Conservation (phyloP, 2,797 vertebrate species). For the Danio tinwini region DNA sequence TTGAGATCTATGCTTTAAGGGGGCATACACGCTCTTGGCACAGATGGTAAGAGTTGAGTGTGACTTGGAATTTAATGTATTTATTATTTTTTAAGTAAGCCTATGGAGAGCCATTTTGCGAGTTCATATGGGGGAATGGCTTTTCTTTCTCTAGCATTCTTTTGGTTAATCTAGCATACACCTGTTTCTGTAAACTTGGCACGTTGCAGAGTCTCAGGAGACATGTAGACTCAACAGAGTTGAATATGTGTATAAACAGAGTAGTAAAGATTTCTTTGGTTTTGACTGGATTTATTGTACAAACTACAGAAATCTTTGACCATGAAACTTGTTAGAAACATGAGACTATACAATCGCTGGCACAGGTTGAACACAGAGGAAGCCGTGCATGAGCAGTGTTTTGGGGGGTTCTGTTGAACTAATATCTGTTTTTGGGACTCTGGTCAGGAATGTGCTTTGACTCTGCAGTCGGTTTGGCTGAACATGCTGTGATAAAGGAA, state of each 20-base stretch:
- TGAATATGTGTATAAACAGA: slow-evolving; percentile 29
- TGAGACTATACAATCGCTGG: slow-evolving; percentile 31
- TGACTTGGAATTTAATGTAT: too few species aligned
- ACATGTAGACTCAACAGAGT: slow-evolving; percentile 70
- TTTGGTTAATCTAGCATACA: slow-evolving; percentile 28
- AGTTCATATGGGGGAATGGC: background rate
- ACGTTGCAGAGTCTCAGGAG: slow-evolving; percentile 25
- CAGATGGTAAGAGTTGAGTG: too few species aligned
- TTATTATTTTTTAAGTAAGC: too few species aligned
- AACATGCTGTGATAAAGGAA: slow-evolving; percentile 17
- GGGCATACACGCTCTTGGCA: too few species aligned
- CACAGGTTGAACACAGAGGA: background rate
- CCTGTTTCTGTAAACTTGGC: slow-evolving; percentile 55
- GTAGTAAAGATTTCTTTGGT: slow-evolving; percentile 35
- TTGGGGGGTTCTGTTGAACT: slow-evolving; percentile 1
- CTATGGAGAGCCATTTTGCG: background rate
- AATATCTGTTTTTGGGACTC: background rate
- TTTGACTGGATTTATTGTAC: slow-evolving; percentile 23
- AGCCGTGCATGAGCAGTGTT: background rate
- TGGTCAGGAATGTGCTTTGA: background rate
- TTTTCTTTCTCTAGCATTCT: background rate
- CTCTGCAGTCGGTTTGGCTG: background rate
- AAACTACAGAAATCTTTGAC: slow-evolving; percentile 35
- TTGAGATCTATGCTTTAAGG: too few species aligned
- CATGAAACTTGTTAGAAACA: slow-evolving; percentile 32